Evolutionary conservation across 2,888 invertebrate genomes (phyloP).

Genomic region (Netelia inedita): DNA sequence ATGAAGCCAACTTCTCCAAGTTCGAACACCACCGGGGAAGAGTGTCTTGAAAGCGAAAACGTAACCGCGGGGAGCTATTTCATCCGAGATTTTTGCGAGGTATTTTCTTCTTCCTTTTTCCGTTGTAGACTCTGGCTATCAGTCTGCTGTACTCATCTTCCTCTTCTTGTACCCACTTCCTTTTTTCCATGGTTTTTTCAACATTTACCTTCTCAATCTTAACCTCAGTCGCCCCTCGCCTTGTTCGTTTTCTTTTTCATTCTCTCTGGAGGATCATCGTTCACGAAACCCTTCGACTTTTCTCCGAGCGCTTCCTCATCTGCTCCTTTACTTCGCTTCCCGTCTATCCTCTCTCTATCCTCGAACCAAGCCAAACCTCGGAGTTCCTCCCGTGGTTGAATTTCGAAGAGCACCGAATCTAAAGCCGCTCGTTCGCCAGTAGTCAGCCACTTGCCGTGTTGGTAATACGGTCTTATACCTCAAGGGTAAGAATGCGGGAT

Average conservation of each 20-base stretch:
- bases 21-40: slow-evolving; percentile 47
- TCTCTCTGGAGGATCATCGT: slow-evolving; percentile 74
- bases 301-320: slow-evolving; percentile 51
- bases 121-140: slow-evolving; percentile 49
- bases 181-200: slow-evolving; percentile 8
- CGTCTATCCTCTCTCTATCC: slow-evolving; percentile 11
- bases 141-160: slow-evolving; percentile 26
- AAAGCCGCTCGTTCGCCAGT: slow-evolving; percentile 27
- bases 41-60: slow-evolving; percentile 57
- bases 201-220: slow-evolving; percentile 38
- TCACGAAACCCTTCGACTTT: slow-evolving; percentile 69
- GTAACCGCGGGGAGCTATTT: slow-evolving; percentile 71
- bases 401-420: slow-evolving; percentile 25
- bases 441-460: slow-evolving; percentile 3
- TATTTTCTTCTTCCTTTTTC: slow-evolving; percentile 46
- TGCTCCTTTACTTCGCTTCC: slow-evolving; percentile 15
- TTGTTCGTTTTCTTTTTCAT: slow-evolving; percentile 54
- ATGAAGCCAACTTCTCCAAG: slow-evolving; percentile 54
- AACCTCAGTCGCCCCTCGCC: slow-evolving; percentile 2
- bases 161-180: slow-evolving; percentile 19
- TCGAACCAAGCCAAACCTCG: slow-evolving; percentile 66
- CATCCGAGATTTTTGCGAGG: slow-evolving; percentile 61
- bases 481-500: slow-evolving; percentile 61
- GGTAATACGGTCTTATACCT: slow-evolving; percentile 26
- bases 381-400: slow-evolving; percentile 42